Base-by-base conservation (phyloP, 2,113 vertebrate genomes). In the Actenoides lindsayi region DNA sequence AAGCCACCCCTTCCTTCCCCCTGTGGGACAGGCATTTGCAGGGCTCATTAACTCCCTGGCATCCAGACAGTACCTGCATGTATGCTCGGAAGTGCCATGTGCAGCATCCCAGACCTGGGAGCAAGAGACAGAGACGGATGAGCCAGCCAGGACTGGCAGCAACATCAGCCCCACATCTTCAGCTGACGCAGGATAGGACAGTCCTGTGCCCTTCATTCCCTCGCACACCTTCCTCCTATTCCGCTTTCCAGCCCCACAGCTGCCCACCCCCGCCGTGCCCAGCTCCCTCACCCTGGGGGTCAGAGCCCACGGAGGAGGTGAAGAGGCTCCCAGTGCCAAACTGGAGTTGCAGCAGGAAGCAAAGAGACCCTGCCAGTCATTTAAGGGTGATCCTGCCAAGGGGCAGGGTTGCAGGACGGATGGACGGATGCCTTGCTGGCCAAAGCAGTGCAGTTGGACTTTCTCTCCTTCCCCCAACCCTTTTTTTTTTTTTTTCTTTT, bases 401-500 rank as follows among this genome's bases (percentile, higher is more conserved):
- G 13, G 50, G n/a, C 44, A 83, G 48, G 44, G 39, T 78, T 81
- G 78, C 90, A 28, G 20, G 64, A 68, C 1, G 0, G n/a, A 89
- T 0, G 9, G 77, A 93, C 14, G 15, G 67, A 69, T 0, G 11
- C 24, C 50, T 84, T 14, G 10, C 37, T 83, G 51, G 70, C 84
- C 83, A 94, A 80, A n/a, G 51, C 74, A 84, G 13, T 15, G 54
- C 63, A 87, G 37, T n/a, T 80, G 83, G 91, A 91, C 91, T 86
- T 95, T 88, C 67, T 81, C 25, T 90, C 89, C 83, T 95, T 82
- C 81, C 81, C 81, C 69, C 86, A 92, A 57, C 54, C 35, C 39
- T 51, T 74, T n/a, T 67, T 78, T 62, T 83, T 82, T 92, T 75
- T 87, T 93, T 91, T 79, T 8, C 3, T 90, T 96, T 93, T 89